Evolutionary conservation across 2,888 invertebrate genomes (phyloP), one percentile per base, ranked within the genome.

Genomic region (Rapana venosa): DNA sequence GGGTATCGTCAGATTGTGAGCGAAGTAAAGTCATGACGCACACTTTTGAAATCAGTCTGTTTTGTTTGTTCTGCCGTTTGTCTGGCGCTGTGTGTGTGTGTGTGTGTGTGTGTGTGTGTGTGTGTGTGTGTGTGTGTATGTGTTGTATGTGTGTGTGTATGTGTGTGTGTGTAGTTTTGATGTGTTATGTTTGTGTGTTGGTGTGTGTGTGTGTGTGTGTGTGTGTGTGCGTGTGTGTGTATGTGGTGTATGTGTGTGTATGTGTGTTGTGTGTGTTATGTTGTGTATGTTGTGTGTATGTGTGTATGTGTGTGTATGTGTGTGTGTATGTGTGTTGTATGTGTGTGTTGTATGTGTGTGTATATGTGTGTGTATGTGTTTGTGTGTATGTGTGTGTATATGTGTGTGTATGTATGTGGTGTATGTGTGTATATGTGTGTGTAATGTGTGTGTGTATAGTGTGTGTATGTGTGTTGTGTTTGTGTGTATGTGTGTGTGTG

Each of bases 91-190:
- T 66, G 6, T 66, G 66, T 66, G 6, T 2, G 66, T 66, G 6
- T 2, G 66, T 66, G 66, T 66, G 66, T 66, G 66, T 66, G 66
- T 66, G 66, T 61, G 66, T 66, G 6, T 66, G 66, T 66, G 6
- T 2, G 66, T 66, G 6, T 2, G 66, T 66, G 66, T 66, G 66
- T 66, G 66, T 66, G 66, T 66, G 66, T 61, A 17, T 61, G 61
- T 61, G 61, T n/a, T 61, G 61, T 61, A 17, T 61, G 66, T 66
- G 6, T 66, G 66, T 66, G 6, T 2, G 66, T 66, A 1, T 2
- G 66, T 66, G 66, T 66, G 66, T 66, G 66, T 66, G 66, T 66
- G 66, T n/a, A n/a, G n/a, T n/a, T n/a, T n/a, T n/a, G n/a, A n/a
- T n/a, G n/a, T n/a, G n/a, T n/a, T n/a, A n/a, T n/a, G 6, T 66